Evolutionary conservation across 2,797 vertebrate species (phyloP), one percentile per base, ranked within the genome.

Genomic region (Malurus splendens): DNA sequence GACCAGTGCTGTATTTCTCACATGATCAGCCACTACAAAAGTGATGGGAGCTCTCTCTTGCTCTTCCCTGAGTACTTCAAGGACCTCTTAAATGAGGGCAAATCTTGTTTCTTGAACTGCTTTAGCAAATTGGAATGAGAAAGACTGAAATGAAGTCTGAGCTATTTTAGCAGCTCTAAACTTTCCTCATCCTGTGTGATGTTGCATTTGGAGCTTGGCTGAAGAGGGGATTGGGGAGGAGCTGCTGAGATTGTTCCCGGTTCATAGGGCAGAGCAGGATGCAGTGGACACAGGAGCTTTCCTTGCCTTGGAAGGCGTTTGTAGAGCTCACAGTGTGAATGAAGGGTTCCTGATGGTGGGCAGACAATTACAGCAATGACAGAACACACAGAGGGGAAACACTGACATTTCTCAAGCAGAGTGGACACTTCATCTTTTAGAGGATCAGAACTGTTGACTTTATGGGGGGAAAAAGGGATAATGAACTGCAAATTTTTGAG

Each of bases 381-480:
- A 50, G 1, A 36, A 9, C 48, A 52, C 18, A 3, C 14, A 2
- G 5, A 25, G 15, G 0, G 10, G 28, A 19, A 47, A 3, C 15
- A 0, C 3, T 20, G 25, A 33, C 7, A 39, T 45, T 82, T 78
- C 67, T 78, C 52, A 12, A 8, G 33, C 10, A 52, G 7, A 64
- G 39, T 22, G 41, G 80, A 51, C n/a, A 5, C 23, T 61, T 54
- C 1, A 28, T 39, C 41, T 61, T 76, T 50, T 30, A 48, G 71
- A 48, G 66, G 66, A 79, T 52, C 44, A 24, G 24, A 86, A 13
- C 25, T 72, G 17, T 14, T 45, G 45, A 15, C 19, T 67, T 48
- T 10, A 6, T 12, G 54, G 12, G 27, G 18, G 2, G 3, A 16
- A 8, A 57, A 67, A 56, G 27, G 4, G 22, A 42, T 47, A 65